Evolutionary conservation across 92 coral and sea anemone genomes (phyloP).

Genomic region (Siderastrea siderea): DNA sequence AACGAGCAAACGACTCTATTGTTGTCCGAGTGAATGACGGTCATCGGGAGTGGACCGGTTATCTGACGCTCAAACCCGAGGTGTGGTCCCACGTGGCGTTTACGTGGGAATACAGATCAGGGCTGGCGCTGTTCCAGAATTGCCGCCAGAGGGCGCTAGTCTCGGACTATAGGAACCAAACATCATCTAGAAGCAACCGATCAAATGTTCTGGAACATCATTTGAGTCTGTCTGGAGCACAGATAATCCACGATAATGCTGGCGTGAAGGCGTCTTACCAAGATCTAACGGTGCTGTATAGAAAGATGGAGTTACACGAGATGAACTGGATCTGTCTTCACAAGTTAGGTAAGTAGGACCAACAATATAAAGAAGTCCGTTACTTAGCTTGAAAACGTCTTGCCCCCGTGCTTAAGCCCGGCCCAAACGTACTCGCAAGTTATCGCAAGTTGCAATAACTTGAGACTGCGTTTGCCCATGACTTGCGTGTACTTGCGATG

Average conservation of each 20-base stretch:
- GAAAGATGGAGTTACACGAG: conserved; percentile 41
- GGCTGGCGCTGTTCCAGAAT: conserved; percentile 73
- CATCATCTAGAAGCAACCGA: conserved; percentile 19
- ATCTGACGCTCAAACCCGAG: conserved; percentile 35
- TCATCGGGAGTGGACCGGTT: conserved; percentile 64
- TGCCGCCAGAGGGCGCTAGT: conserved; percentile 57
- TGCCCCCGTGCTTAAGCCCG: no score
- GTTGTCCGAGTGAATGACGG: conserved; percentile 65
- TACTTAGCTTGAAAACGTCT: not conserved
- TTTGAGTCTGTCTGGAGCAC: conserved; percentile 64
- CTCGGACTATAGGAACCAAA: not conserved
- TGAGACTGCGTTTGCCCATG: no score
- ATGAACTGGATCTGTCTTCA: conserved; percentile 54
- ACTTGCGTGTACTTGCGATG: no score
- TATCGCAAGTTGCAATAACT: no score
- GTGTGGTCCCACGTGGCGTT: conserved; percentile 86
- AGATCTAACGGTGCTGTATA: conserved; percentile 83
- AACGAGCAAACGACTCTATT: conserved; percentile 42
- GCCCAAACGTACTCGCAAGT: no score
- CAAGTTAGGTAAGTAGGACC: conserved; percentile 78
- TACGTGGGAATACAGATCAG: conserved; percentile 77
- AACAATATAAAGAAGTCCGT: not conserved
- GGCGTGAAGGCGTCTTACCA: conserved; percentile 73
- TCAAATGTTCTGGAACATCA: conserved; percentile 32
- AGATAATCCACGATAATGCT: conserved; percentile 42